phyloP scores from a whole-genome alignment of 2,113 vertebrate species.

The Limnothrissa miodon region DNA sequence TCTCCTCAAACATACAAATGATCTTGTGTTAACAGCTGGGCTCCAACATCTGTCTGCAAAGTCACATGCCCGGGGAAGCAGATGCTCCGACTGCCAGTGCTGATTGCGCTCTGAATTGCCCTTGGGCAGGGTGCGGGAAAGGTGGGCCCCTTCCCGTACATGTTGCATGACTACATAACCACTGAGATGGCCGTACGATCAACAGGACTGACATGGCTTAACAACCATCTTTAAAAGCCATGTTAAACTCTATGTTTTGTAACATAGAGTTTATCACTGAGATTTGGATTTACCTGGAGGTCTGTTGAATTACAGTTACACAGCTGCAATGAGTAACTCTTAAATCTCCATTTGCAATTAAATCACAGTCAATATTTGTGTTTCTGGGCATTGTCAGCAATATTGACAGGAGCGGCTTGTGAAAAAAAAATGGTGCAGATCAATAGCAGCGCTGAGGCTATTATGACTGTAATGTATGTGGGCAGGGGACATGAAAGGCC shows the following conservation, averaged over 20 bases:
- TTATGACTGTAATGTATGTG: conserved; percentile 30
- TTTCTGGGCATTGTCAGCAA: neutral
- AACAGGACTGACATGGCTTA: too few relatives aligned
- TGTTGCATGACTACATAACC: conserved; percentile 32
- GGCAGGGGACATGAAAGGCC: conserved; percentile 16
- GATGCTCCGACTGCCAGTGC: conserved; percentile 86
- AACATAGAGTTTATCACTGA: neutral
- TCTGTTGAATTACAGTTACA: neutral
- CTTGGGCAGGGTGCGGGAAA: conserved; percentile 79
- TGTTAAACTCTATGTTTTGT: too few relatives aligned
- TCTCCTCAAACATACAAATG: conserved; percentile 90
- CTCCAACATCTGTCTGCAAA: conserved; percentile 92
- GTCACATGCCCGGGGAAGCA: conserved; percentile 87
- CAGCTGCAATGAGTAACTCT: neutral
- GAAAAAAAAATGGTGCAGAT: neutral
- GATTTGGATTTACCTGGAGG: neutral
- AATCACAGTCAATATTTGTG: conserved; percentile 8
- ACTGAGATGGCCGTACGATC: neutral
- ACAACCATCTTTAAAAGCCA: too few relatives aligned
- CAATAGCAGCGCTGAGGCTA: neutral
- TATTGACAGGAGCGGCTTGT: neutral
- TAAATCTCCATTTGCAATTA: conserved; percentile 26
- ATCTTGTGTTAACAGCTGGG: conserved; percentile 94
- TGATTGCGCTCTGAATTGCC: conserved; percentile 85
- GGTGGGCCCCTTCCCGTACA: conserved; percentile 52